These are phyloP conservation scores for Nanorana parkeri DNA, from an alignment of 2,113 vertebrate species.

Conservation along the genomic window DNA sequence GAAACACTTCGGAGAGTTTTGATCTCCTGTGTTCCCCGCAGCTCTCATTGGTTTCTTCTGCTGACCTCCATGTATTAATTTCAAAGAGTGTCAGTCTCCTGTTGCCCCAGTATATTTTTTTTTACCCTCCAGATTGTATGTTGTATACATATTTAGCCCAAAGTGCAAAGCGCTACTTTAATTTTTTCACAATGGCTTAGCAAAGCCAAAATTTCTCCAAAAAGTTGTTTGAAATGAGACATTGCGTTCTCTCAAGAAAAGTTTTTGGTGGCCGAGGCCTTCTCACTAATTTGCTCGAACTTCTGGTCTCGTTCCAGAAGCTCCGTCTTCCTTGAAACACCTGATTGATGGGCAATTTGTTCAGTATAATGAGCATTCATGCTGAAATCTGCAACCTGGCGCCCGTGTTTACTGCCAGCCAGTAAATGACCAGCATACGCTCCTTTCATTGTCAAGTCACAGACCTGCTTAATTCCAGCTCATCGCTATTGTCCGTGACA, in stretches of 20 bases:
- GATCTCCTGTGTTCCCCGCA: too few species aligned
- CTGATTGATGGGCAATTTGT: conserved; percentile 51
- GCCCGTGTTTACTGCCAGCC: conserved; percentile 40
- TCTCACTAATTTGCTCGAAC: conserved; percentile 21
- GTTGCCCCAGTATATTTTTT: too few species aligned
- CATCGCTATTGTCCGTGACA: not conserved
- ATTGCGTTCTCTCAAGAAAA: not conserved
- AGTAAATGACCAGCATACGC: conserved; percentile 44
- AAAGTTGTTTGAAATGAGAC: conserved; percentile 10
- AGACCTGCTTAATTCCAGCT: conserved; percentile 37
- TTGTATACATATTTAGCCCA: too few species aligned
- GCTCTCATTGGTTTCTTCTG: too few species aligned
- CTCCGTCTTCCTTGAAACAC: conserved; percentile 41
- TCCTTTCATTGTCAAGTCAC: conserved; percentile 44
- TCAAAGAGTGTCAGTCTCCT: too few species aligned
- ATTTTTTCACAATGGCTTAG: too few species aligned
- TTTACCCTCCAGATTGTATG: too few species aligned
- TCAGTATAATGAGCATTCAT: conserved; percentile 50
- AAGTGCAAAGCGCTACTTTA: too few species aligned
- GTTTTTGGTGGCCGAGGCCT: conserved; percentile 7
- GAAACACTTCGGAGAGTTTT: too few species aligned
- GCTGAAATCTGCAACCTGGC: conserved; percentile 52
- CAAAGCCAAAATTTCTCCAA: not conserved
- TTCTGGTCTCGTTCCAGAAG: conserved; percentile 26
- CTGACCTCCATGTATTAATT: too few species aligned